Evolutionary conservation across 2,113 vertebrate genomes (phyloP), one percentile per base, ranked within the genome.

Genomic region (Anser brachyrhynchus): DNA sequence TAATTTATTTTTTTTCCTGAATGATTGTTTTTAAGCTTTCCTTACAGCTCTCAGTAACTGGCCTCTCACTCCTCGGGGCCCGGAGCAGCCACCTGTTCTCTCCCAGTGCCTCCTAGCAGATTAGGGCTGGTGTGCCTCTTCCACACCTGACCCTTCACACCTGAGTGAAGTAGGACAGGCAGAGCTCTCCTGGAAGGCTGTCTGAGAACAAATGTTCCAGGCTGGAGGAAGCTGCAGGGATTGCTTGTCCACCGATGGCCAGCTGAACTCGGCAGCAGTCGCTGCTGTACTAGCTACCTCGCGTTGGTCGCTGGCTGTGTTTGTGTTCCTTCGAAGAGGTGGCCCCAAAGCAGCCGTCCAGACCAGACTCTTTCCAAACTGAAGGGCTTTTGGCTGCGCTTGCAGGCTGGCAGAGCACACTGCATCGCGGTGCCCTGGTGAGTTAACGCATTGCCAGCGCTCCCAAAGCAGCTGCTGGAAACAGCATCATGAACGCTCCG

Each of bases 401-500:
- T 23, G 71, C n/a, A 3, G 78, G 28, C 44, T 54, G 71, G 55
- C 71, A 49, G 64, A 17, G 46, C n/a, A 29, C 1, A 1, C 72
- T 22, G 65, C 21, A 6, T 12, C 51, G 26, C 43, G 19, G 80
- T 51, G 49, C 22, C 49, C 49, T 5, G 49, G 49, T 18, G n/a
- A 10, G 29, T 13, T 46, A 28, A 12, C 10, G 3, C 19, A 0
- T 13, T 51, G 61, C 61, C 70, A 35, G 43, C 25, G 1, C 5
- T 10, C 35, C 73, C 37, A 1, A 37, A 17, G 65, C 26, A n/a
- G 54, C 31, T 33, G 25, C 57, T 71, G 65, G 79, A 15, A 41
- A 3, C 72, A 43, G 55, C 41, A 1, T 16, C 1, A 0, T 35
- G 4, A 43, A 10, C 31, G 5, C 39, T 16, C 57, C 9, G 20